Conservation (phyloP, 2,888 invertebrate genomes). For the Fissipunctia ypsillon region DNA sequence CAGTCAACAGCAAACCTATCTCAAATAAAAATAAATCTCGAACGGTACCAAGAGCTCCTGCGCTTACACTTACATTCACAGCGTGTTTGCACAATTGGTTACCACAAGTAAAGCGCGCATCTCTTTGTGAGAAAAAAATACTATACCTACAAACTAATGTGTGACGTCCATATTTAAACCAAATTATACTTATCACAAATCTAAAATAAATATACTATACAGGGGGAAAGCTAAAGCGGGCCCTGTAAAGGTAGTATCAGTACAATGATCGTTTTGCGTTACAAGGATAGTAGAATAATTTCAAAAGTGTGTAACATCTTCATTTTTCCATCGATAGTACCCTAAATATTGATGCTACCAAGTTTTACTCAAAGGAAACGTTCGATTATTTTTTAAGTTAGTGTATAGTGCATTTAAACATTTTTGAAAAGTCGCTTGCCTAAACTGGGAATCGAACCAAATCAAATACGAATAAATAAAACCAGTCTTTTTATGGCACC, state of each 20-base stretch:
- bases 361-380: not conserved
- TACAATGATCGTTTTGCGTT: not conserved
- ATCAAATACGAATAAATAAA: not conserved
- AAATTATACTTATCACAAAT: constrained; percentile 37
- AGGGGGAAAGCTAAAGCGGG: not conserved
- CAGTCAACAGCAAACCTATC: too few relatives aligned
- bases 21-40: too few relatives aligned
- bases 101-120: too few relatives aligned
- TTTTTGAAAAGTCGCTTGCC: not conserved
- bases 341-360: not conserved
- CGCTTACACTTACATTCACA: too few relatives aligned
- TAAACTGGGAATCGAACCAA: not conserved
- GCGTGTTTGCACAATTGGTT: too few relatives aligned
- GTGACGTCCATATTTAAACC: constrained; percentile 23
- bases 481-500: not conserved
- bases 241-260: not conserved
- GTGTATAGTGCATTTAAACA: not conserved
- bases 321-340: not conserved
- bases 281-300: not conserved
- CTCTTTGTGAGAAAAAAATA: too few relatives aligned
- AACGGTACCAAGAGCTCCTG: too few relatives aligned
- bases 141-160: constrained; percentile 22
- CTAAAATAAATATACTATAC: constrained; percentile 25
- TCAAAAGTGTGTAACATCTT: not conserved
- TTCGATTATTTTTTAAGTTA: not conserved